phyloP scores from a whole-genome alignment of 2,888 invertebrate species.

The Drosophila paramelanica region DNA sequence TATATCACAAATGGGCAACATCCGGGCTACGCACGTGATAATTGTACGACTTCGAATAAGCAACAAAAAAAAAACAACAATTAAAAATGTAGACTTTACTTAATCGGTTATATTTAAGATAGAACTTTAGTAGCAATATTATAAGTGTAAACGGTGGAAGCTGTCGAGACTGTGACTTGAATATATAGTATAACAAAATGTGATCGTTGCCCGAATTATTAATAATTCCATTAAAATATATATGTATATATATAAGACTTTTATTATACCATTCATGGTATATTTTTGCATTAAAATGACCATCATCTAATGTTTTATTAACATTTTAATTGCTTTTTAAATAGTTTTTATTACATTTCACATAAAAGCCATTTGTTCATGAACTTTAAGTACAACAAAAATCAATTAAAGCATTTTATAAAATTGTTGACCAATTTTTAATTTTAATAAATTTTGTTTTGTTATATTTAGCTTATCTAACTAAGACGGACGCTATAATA shows the following conservation, averaged over 20 bases:
- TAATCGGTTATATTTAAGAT: not conserved
- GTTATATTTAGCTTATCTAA: no score
- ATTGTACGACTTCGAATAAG: not conserved
- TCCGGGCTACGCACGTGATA: not conserved
- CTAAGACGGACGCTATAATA: no score
- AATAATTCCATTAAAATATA: no score
- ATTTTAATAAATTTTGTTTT: not conserved
- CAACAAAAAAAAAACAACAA: not conserved
- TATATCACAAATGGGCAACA: not conserved
- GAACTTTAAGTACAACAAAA: not conserved
- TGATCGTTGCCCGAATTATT: no score
- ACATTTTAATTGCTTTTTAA: not conserved
- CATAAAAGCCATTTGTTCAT: not conserved
- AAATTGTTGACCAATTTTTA: no score
- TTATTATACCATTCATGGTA: not conserved
- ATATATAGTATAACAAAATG: not conserved
- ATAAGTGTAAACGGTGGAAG: not conserved
- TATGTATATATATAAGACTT: no score
- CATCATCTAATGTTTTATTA: not conserved
- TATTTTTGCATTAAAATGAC: no score
- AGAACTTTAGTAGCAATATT: not conserved
- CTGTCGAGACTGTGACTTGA: not conserved
- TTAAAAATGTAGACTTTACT: not conserved
- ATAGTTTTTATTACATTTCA: not conserved
- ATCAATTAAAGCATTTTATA: no score